A percentile compares a stretch with the other conserved stretches of the same genome.
Evolutionary conservation across 2,888 invertebrate genomes (phyloP).

Genomic region (Thera britannica): DNA sequence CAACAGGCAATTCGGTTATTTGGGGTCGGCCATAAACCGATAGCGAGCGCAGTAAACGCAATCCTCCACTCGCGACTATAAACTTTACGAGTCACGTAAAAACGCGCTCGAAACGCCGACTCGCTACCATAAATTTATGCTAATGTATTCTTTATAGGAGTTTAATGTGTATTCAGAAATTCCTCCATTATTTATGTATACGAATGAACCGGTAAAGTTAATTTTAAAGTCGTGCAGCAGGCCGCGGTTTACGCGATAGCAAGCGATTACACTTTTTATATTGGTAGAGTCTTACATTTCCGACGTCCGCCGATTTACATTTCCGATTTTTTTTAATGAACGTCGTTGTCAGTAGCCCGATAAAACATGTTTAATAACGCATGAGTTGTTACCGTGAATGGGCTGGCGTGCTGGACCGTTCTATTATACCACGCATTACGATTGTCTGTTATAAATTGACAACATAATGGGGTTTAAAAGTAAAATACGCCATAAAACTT

Average conservation of each 20-base stretch:
- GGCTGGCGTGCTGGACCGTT: constrained; percentile 50
- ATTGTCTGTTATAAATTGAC: constrained; percentile 60
- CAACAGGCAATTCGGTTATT: constrained; percentile 81
- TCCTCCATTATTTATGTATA: constrained; percentile 84
- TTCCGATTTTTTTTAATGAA: constrained; percentile 60
- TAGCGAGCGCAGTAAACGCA: constrained; percentile 83
- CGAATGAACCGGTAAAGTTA: constrained; percentile 84
- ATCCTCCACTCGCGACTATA: constrained; percentile 84
- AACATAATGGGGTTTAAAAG: constrained; percentile 64
- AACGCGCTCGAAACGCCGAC: constrained; percentile 83
- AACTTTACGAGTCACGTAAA: constrained; percentile 85
- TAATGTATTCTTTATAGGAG: constrained; percentile 85
- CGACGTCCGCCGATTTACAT: constrained; percentile 59
- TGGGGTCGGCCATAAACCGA: constrained; percentile 83
- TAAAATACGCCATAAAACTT: constrained; percentile 72
- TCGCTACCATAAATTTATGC: constrained; percentile 85
- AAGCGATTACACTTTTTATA: constrained; percentile 70
- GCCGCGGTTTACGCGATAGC: constrained; percentile 72
- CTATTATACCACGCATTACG: constrained; percentile 47
- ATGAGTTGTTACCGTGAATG: constrained; percentile 51
- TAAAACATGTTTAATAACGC: constrained; percentile 54
- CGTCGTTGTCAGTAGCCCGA: constrained; percentile 43
- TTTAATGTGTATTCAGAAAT: constrained; percentile 85
- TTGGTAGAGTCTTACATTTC: constrained; percentile 56
- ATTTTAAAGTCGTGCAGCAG: constrained; percentile 81